These are phyloP conservation scores for Selene dorsalis DNA, from an alignment of 2,797 vertebrate genomes.

Conservation along the genomic window DNA sequence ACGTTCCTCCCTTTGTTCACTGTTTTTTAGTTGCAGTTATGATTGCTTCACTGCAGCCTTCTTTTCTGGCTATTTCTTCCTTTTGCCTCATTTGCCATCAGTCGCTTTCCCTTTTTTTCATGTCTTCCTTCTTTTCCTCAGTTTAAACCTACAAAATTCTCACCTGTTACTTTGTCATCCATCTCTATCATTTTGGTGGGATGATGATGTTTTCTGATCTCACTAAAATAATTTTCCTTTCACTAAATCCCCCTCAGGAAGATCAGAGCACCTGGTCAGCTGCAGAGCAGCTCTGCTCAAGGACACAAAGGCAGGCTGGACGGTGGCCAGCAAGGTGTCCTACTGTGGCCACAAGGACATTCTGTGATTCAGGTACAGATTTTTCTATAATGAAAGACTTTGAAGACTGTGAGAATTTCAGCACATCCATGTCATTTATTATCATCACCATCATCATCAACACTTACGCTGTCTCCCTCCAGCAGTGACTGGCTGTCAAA, in stretches of 20 bases:
- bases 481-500: constrained; percentile 70
- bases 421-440: constrained; percentile 55
- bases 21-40: constrained; percentile 2
- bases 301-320: constrained; percentile 25
- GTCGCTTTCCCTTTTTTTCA: not conserved
- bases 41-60: not conserved
- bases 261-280: constrained; percentile 28
- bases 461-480: constrained; percentile 51
- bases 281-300: constrained; percentile 21
- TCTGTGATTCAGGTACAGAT: constrained; percentile 35
- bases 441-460: constrained; percentile 64
- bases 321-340: constrained; percentile 14
- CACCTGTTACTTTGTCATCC: not conserved
- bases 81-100: not conserved
- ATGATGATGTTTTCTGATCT: constrained; percentile 22
- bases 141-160: constrained; percentile 13
- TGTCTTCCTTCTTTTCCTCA: not conserved
- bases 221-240: not conserved
- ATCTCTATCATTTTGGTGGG: not conserved
- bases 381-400: constrained; percentile 44
- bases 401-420: constrained; percentile 57
- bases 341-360: constrained; percentile 33
- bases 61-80: not conserved
- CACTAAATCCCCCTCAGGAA: constrained; percentile 17
- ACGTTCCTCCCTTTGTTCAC: not conserved